Percentiles rank a stretch among this genome's conserved stretches.
Conservation (phyloP, 2,797 vertebrate species). For the Mallotus villosus region DNA sequence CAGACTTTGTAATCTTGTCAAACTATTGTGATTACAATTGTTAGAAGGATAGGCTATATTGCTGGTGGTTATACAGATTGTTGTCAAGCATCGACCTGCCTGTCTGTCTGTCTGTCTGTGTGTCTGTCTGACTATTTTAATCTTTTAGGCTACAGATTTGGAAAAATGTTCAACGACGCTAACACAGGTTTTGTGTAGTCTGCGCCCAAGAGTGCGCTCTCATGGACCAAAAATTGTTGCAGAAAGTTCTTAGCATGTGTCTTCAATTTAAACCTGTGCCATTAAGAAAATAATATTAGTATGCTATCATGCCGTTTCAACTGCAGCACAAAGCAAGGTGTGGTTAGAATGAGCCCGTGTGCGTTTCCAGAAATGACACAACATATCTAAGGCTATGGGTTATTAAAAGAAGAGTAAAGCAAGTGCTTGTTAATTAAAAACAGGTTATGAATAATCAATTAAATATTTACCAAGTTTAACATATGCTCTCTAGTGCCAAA, state of each 20-base stretch:
- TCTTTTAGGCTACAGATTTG: no score
- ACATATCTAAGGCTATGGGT: no score
- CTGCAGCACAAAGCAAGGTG: not conserved
- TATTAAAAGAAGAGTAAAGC: no score
- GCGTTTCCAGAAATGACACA: not conserved
- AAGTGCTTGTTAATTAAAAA: not conserved
- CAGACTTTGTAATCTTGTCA: no score
- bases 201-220: constrained; percentile 4
- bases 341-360: not conserved
- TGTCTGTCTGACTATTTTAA: not conserved
- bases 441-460: not conserved
- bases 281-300: not conserved
- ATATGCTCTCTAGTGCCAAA: not conserved
- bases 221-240: constrained; percentile 14
- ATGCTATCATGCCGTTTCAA: not conserved
- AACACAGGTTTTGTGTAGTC: no score
- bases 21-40: no score
- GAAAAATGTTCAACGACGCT: no score
- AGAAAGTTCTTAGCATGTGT: constrained; percentile 14
- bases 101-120: not conserved
- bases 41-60: no score
- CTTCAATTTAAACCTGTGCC: constrained; percentile 2
- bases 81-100: not conserved
- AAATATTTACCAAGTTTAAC: not conserved
- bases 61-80: no score